These are phyloP conservation scores for Drosophila suboccidentalis DNA, from an alignment of 2,888 invertebrate species.

Conservation along the genomic window DNA sequence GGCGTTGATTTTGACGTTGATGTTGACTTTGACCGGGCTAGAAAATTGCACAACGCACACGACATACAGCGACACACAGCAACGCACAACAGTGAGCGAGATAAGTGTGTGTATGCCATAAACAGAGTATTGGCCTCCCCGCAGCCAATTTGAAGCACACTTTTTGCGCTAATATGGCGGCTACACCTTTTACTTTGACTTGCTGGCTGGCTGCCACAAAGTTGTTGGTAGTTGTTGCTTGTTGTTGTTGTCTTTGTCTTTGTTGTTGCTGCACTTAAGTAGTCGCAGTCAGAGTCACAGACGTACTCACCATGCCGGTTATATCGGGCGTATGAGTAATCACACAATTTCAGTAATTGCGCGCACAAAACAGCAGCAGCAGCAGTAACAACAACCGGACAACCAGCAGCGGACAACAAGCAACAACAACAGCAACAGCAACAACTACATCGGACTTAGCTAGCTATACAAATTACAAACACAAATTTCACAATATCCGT, in stretches of 20 bases:
- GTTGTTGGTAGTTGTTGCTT: slow-evolving; percentile 17
- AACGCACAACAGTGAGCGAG: slow-evolving; percentile 40
- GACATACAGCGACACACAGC: slow-evolving; percentile 23
- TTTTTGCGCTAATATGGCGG: slow-evolving; percentile 76
- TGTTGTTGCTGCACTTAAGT: slow-evolving; percentile 53
- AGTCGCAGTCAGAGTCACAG: slow-evolving; percentile 30
- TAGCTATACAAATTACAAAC: slow-evolving; percentile 73
- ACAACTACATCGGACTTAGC: slow-evolving; percentile 26
- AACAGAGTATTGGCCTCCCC: slow-evolving; percentile 78
- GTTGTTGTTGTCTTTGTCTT: slow-evolving; percentile 8
- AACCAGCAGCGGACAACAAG: slow-evolving; percentile 32
- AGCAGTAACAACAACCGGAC: slow-evolving; percentile 48
- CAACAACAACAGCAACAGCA: slow-evolving; percentile 19
- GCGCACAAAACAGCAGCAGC: slow-evolving; percentile 55
- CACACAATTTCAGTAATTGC: slow-evolving; percentile 80
- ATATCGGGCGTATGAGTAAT: slow-evolving; percentile 81
- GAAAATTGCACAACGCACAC: slow-evolving; percentile 61
- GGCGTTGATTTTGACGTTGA: slow-evolving; percentile 60
- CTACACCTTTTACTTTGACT: slow-evolving; percentile 75
- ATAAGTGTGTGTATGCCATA: slow-evolving; percentile 57
- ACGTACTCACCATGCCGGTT: slow-evolving; percentile 71
- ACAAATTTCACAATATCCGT: slow-evolving; percentile 81
- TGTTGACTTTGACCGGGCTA: slow-evolving; percentile 78
- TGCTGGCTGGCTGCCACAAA: slow-evolving; percentile 17
- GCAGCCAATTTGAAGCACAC: slow-evolving; percentile 78